A percentile compares a stretch with the other conserved stretches of the same genome.
Conservation (phyloP, 2,797 vertebrate species). For the Tamandua tetradactyla region DNA sequence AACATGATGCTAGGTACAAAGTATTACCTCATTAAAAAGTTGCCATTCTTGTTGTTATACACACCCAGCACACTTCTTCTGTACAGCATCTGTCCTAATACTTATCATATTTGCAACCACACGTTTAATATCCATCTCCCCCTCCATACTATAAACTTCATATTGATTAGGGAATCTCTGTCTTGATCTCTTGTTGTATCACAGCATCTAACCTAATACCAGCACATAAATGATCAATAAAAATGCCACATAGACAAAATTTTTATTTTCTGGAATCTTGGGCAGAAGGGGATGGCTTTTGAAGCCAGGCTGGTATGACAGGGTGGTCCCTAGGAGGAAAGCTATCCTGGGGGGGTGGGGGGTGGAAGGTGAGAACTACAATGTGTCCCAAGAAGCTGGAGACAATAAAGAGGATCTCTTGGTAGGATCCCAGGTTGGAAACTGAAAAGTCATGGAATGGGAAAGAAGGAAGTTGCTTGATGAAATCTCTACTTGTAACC, state of each 20-base stretch:
- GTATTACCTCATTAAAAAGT: neutral
- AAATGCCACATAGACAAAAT: neutral
- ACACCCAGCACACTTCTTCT: neutral
- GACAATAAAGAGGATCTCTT: neutral
- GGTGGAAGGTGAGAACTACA: neutral
- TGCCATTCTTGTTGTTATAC: neutral
- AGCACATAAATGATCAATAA: neutral
- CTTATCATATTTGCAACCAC: neutral
- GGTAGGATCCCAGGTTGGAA: neutral
- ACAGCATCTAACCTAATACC: neutral
- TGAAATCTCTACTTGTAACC: neutral
- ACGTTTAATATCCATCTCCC: neutral
- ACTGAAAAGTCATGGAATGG: neutral
- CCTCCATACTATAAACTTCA: neutral
- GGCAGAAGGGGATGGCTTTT: neutral
- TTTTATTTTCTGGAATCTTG: neutral
- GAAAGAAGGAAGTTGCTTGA: neutral
- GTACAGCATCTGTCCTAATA: neutral
- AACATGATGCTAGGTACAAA: neutral
- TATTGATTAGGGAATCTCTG: too few species aligned
- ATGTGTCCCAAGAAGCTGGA: neutral
- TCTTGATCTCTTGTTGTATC: neutral
- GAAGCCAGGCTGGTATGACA: neutral
- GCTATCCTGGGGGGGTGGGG: rapidly evolving
- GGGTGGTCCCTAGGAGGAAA: neutral